These are phyloP conservation scores for Lindbergichthys nudifrons DNA, from an alignment of 2,797 vertebrate species.

Conservation along the genomic window DNA sequence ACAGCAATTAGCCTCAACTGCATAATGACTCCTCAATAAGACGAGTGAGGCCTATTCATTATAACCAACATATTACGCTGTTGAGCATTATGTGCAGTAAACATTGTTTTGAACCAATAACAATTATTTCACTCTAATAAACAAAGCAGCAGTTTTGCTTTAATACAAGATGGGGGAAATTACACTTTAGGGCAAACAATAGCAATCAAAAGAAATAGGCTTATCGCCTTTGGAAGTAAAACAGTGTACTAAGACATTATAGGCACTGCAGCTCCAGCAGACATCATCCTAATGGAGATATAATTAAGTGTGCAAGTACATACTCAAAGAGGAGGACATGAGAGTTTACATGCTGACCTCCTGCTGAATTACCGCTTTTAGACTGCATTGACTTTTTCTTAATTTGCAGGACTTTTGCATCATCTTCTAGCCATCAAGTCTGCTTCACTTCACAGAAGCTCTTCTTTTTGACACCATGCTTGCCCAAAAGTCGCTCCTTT, in stretches of 20 bases:
- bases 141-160: constrained; percentile 50
- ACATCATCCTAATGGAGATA: constrained; percentile 47
- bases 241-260: constrained; percentile 36
- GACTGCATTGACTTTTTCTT: constrained; percentile 17
- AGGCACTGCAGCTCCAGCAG: constrained; percentile 25
- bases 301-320: constrained; percentile 49
- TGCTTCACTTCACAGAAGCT: constrained; percentile 16
- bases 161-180: constrained; percentile 39
- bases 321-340: constrained; percentile 36
- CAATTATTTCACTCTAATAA: constrained; percentile 60
- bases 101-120: constrained; percentile 65
- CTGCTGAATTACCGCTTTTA: constrained; percentile 17
- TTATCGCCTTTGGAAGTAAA: constrained; percentile 49
- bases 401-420: constrained; percentile 57
- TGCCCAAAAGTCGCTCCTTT: constrained; percentile 1
- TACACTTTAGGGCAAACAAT: constrained; percentile 44
- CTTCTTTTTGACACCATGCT: constrained; percentile 8
- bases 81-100: constrained; percentile 42
- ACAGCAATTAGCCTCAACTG: constrained; percentile 54
- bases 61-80: constrained; percentile 38
- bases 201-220: constrained; percentile 51
- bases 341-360: constrained; percentile 42
- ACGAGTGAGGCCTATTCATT: constrained; percentile 53
- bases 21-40: constrained; percentile 57
- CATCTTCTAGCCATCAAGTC: constrained; percentile 40